Evolutionary conservation across 1,140 invertebrate genomes (phyloP).

Genomic region (Pteromalus puparum): DNA sequence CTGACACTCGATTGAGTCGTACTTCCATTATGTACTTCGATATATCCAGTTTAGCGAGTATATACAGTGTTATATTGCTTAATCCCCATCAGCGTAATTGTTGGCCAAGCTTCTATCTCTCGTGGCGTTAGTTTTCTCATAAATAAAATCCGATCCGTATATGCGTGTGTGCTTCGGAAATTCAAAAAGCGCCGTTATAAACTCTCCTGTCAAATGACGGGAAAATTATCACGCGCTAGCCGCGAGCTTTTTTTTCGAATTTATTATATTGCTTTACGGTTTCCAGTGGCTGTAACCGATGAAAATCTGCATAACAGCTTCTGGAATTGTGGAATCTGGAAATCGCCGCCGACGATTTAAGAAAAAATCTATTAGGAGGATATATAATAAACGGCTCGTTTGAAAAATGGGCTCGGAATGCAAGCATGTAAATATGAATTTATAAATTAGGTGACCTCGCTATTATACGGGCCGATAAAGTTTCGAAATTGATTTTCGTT

Average conservation of each 20-base stretch:
- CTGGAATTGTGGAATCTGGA: neutral
- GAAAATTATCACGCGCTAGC: neutral
- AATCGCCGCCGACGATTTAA: neutral
- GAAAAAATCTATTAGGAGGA: neutral
- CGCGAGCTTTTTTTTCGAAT: neutral
- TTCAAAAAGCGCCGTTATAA: neutral
- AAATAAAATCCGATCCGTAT: neutral
- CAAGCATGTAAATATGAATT: neutral
- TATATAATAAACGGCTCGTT: neutral
- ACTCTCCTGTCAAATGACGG: neutral
- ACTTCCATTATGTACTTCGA: neutral
- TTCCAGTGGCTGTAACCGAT: neutral
- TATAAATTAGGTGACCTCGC: neutral
- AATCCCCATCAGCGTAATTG: neutral
- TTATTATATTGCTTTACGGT: neutral
- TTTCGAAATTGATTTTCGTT: neutral
- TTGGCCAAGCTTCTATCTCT: neutral
- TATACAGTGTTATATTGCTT: neutral
- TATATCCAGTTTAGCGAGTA: neutral
- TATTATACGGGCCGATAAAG: neutral
- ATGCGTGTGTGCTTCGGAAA: neutral
- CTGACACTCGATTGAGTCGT: neutral
- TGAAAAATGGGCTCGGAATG: neutral
- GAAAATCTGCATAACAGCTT: conserved; percentile 4
- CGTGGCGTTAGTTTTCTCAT: neutral